Conservation (phyloP, 2,797 vertebrate species). For the Darevskia mixta region DNA sequence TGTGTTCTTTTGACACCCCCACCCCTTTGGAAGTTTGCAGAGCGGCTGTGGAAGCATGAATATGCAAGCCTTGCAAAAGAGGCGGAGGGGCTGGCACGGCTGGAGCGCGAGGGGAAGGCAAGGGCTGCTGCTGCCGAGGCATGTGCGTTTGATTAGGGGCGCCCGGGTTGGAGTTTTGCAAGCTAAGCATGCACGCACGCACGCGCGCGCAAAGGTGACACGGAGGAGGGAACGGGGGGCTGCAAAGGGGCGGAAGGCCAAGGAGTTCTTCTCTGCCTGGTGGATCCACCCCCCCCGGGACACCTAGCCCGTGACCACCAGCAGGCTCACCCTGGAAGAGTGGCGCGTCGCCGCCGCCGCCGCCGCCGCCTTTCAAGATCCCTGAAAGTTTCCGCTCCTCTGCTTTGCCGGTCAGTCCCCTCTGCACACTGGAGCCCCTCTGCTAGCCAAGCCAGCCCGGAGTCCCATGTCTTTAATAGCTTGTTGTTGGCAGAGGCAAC, state of each 20-base stretch:
- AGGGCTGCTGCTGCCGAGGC: neutral
- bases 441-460: slow-evolving; percentile 24
- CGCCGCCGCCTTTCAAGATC: neutral
- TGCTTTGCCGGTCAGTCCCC: slow-evolving; percentile 9
- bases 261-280: neutral
- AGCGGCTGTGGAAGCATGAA: neutral
- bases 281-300: neutral
- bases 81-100: neutral
- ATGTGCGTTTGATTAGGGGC: neutral
- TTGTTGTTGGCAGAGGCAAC: slow-evolving; percentile 65
- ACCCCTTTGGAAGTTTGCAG: neutral
- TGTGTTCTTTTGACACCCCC: too few species aligned
- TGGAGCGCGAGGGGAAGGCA: neutral
- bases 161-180: too few species aligned
- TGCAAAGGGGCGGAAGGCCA: neutral
- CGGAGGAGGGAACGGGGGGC: neutral
- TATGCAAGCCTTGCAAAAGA: neutral
- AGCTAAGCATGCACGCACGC: too few species aligned
- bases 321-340: slow-evolving; percentile 29
- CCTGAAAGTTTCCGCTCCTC: neutral
- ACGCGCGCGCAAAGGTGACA: neutral
- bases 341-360: neutral
- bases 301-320: neutral
- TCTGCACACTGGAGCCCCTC: slow-evolving; percentile 20
- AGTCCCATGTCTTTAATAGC: slow-evolving; percentile 60